Evolutionary conservation across 2,113 vertebrate species (phyloP).

Genomic region (Myanophis thanlyinensis): DNA sequence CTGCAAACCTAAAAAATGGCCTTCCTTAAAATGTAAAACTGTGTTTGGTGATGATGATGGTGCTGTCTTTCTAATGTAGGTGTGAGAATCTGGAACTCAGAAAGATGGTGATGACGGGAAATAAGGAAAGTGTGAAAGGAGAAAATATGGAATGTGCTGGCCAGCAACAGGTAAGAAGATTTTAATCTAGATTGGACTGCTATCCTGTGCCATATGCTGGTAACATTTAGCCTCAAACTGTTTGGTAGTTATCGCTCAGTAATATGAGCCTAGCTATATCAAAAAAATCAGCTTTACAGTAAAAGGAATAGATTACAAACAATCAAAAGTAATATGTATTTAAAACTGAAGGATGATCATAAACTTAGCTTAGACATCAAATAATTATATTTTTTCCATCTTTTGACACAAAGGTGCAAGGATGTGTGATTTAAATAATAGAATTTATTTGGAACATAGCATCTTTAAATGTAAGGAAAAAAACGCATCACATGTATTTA

Average conservation of each 20-base stretch:
- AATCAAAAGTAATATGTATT: neutral
- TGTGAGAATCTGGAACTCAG: constrained; percentile 92
- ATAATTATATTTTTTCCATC: neutral
- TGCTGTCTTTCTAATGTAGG: constrained; percentile 59
- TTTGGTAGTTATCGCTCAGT: neutral
- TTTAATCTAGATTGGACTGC: neutral
- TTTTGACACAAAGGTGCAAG: neutral
- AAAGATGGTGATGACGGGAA: constrained; percentile 78
- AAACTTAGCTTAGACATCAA: neutral
- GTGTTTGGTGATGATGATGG: neutral
- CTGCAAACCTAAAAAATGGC: neutral
- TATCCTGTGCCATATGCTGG: neutral
- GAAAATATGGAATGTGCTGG: constrained; percentile 64
- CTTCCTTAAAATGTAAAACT: constrained; percentile 26
- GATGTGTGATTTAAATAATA: neutral
- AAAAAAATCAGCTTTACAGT: neutral
- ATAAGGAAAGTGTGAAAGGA: constrained; percentile 64
- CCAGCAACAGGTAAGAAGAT: constrained; percentile 81
- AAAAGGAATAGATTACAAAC: neutral
- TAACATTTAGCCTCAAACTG: neutral
- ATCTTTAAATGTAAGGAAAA: neutral
- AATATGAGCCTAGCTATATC: neutral
- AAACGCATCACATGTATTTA: neutral
- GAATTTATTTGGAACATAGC: neutral
- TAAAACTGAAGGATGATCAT: neutral